phyloP scores from a whole-genome alignment of 2,113 vertebrate species.

The Potamarius usumacintae region DNA sequence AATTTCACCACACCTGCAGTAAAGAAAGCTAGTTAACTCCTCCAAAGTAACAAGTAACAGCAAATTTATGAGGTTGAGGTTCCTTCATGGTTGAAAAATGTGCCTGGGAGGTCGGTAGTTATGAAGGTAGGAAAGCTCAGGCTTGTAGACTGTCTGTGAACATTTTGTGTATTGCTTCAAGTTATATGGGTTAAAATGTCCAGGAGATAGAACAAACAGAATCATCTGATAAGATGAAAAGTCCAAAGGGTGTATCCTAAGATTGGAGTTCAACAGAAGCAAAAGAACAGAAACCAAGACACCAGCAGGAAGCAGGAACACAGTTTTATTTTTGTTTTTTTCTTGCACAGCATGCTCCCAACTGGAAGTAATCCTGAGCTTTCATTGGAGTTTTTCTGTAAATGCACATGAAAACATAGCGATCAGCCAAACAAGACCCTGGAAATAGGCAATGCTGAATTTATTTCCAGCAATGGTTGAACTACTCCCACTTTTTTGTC shows the following conservation, averaged over 20 bases:
- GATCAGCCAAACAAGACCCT: constrained; percentile 6
- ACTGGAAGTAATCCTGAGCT: not conserved
- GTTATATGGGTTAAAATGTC: not conserved
- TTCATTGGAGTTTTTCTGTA: constrained; percentile 15
- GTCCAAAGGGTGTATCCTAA: not conserved
- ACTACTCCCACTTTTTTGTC: not conserved
- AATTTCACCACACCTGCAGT: not conserved
- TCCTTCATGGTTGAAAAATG: not conserved
- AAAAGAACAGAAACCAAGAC: not conserved
- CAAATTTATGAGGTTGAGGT: not conserved
- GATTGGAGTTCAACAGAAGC: not conserved
- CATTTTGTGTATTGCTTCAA: not conserved
- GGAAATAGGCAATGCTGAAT: constrained; percentile 9
- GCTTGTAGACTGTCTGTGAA: not conserved
- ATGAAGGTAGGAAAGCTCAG: not conserved
- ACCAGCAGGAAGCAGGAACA: not conserved
- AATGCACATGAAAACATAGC: constrained; percentile 5
- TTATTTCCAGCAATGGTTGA: not conserved
- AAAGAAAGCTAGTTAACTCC: not conserved
- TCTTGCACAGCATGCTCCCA: not conserved
- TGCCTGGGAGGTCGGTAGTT: too few relatives aligned
- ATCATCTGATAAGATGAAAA: not conserved
- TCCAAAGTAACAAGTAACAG: not conserved
- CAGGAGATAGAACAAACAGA: not conserved
- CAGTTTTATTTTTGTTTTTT: not conserved